Conservation (phyloP, 2,113 vertebrate species). For the Phylloscopus trochilus region DNA sequence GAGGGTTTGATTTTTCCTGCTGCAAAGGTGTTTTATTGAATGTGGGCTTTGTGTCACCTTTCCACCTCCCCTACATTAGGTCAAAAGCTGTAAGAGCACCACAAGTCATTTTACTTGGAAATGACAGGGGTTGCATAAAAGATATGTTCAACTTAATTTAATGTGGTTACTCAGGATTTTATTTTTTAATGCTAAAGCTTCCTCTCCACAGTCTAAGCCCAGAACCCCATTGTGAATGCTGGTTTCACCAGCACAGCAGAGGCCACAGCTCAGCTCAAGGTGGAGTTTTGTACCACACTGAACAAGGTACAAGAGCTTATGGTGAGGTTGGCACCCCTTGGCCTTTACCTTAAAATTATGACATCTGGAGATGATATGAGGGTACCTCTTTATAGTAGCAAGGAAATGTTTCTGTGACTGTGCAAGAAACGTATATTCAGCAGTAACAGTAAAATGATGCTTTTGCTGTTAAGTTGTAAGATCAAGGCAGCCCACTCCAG, state of each 20-base stretch:
- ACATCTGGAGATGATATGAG: not conserved
- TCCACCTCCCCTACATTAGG: not conserved
- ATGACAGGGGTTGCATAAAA: not conserved
- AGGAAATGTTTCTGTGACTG: not conserved
- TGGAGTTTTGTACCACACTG: not conserved
- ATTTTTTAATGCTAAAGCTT: not conserved
- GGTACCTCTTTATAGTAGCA: not conserved
- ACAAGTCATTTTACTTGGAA: not conserved
- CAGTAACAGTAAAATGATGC: not conserved
- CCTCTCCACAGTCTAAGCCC: not conserved
- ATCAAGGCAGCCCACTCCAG: not conserved
- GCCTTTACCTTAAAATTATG: not conserved
- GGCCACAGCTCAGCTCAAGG: not conserved
- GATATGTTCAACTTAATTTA: not conserved
- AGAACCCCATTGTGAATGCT: not conserved
- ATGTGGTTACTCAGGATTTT: not conserved
- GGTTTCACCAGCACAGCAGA: not conserved
- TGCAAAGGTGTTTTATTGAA: not conserved
- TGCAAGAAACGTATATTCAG: not conserved
- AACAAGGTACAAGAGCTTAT: not conserved
- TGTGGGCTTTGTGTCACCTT: not conserved
- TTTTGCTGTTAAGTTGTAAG: not conserved
- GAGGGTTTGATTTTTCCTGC: not conserved
- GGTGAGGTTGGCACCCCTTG: not conserved
- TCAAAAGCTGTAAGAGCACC: not conserved